Evolutionary conservation across 2,797 vertebrate species (phyloP).

Genomic region (Paratrypauchen microcephalus): DNA sequence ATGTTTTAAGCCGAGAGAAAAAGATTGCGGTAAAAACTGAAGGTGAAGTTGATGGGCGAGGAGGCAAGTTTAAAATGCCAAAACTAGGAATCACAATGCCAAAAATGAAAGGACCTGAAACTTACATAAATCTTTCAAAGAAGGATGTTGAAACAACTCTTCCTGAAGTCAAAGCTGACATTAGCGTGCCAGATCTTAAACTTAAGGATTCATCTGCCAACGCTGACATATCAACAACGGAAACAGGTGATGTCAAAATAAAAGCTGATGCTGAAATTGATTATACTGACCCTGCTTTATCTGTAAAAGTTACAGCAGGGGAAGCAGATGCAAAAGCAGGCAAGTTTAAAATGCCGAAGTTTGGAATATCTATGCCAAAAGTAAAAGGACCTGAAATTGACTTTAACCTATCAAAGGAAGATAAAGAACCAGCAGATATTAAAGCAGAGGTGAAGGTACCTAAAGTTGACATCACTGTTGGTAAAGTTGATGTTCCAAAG

Average conservation of each 20-base stretch:
- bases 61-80: constrained; percentile 45
- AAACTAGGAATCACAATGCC: constrained; percentile 34
- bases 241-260: constrained; percentile 24
- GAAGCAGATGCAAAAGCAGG: constrained; percentile 26
- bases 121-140: constrained; percentile 32
- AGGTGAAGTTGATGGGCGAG: constrained; percentile 8
- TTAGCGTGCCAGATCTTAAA: constrained; percentile 27
- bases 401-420: constrained; percentile 23
- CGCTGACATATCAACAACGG: constrained; percentile 33
- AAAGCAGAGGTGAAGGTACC: constrained; percentile 18
- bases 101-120: constrained; percentile 31
- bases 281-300: constrained; percentile 14
- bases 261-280: neutral
- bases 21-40: constrained; percentile 13
- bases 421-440: constrained; percentile 15
- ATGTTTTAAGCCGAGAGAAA: constrained; percentile 25
- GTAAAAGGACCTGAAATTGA: constrained; percentile 31
- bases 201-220: constrained; percentile 25
- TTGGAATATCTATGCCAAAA: constrained; percentile 20
- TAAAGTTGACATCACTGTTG: neutral
- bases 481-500: neutral
- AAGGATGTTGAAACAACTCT: constrained; percentile 51
- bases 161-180: constrained; percentile 27
- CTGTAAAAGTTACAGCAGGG: constrained; percentile 14
- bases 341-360: constrained; percentile 9